Evolutionary conservation across 1,140 invertebrate genomes (phyloP), one percentile per base, ranked within the genome.

Genomic region (Colletes gigas): DNA sequence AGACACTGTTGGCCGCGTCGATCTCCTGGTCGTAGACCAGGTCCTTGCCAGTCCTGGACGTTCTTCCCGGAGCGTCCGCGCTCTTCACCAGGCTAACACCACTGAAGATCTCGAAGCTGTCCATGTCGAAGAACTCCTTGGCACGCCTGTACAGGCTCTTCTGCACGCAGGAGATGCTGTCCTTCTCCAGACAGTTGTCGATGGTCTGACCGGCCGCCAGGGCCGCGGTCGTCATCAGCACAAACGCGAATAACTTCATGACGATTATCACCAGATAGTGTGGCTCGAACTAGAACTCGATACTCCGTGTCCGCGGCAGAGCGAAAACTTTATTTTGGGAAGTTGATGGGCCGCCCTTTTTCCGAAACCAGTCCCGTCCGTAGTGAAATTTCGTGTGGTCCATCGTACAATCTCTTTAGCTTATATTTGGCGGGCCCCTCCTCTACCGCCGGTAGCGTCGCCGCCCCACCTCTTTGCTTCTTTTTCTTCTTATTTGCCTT

Each of bases 91-190:
- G 83, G 6, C 93, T 94, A 17, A 96, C 90, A 54, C 95, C 95
- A 63, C 93, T 93, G 62, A 94, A 90, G 50, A 96, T 78, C 73
- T 95, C 94, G 65, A 95, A 91, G 81, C 88, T 94, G 66, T 95
- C 94, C 86, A 94, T 94, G 50, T 94, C 93, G 86, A 96, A 95
- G 88, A 96, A 94, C n/a, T 94, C 94, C 86, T 94, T 95, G 6
- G 95, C 94, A 83, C 93, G 94, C 47, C 95, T 92, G 92, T 94
- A 96, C 62, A 96, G 88, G 71, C 88, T 93, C 83, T 95, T 93
- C 89, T 96, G 95, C 67, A 96, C 90, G 91, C 95, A 96, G 70
- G 95, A 94, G 74, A 96, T 95, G 75, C 95, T 96, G 92, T 96
- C 95, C 86, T 95, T 93, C 78, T 94, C 91, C 41, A 96, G 90